These are phyloP conservation scores for Corythaixoides concolor DNA, from an alignment of 2,113 vertebrate species.

Conservation along the genomic window DNA sequence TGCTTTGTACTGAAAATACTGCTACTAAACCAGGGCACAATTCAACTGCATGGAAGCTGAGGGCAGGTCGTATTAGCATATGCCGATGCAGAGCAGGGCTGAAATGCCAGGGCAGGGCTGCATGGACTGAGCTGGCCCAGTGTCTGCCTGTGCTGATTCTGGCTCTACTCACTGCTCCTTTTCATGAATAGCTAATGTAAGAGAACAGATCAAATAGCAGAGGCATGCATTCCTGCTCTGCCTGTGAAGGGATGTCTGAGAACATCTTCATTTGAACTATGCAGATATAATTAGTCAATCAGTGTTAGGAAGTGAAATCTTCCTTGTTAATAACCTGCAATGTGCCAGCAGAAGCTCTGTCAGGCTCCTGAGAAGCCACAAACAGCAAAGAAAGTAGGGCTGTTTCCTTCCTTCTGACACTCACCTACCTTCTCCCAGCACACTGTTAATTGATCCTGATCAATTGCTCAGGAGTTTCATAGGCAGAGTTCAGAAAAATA, in stretches of 20 bases:
- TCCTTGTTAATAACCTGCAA: neutral
- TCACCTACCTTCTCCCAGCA: neutral
- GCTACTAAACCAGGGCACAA: neutral
- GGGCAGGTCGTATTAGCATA: neutral
- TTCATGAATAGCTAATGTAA: neutral
- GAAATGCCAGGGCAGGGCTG: neutral
- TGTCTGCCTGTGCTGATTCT: neutral
- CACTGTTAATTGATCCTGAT: neutral
- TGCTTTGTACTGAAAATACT: neutral
- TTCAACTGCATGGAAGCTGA: neutral
- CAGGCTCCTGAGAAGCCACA: neutral
- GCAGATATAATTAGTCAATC: slow-evolving; percentile 10
- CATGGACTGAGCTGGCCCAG: neutral
- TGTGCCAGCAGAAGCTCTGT: neutral
- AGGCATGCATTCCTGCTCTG: neutral
- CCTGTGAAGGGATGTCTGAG: neutral
- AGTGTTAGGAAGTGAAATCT: neutral
- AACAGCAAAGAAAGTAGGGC: neutral
- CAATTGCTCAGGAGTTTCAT: neutral
- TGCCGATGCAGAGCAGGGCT: neutral
- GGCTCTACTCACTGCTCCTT: neutral
- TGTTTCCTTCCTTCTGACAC: neutral
- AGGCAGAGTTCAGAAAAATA: neutral
- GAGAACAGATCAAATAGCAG: neutral
- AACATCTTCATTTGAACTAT: slow-evolving; percentile 16